phyloP scores from a whole-genome alignment of 2,113 vertebrate genomes.

The Corythaixoides concolor region DNA sequence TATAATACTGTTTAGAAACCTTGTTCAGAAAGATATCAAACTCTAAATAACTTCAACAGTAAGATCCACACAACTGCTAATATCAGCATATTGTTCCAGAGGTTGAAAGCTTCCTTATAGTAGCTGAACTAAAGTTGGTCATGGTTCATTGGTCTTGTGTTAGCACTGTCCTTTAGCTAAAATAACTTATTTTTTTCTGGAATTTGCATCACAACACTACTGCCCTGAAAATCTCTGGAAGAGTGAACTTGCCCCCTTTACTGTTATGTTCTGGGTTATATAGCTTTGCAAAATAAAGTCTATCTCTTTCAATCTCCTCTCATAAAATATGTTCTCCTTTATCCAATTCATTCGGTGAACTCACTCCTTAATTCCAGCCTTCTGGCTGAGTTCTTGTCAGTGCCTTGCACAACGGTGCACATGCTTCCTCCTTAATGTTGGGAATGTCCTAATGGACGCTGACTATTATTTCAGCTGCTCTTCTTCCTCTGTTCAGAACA shows the following conservation, averaged over 20 bases:
- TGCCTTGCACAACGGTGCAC: neutral
- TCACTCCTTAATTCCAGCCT: neutral
- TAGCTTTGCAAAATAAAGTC: neutral
- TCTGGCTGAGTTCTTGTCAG: neutral
- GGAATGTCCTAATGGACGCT: neutral
- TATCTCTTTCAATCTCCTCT: neutral
- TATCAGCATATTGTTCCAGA: neutral
- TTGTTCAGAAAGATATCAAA: neutral
- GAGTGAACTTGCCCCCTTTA: neutral
- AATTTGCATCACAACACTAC: neutral
- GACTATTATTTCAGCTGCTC: slow-evolving; percentile 36
- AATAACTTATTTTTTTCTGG: neutral
- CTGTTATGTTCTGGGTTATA: neutral
- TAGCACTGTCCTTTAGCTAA: neutral
- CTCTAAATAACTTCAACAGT: neutral
- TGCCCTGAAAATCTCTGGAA: neutral
- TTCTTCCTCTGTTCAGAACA: neutral
- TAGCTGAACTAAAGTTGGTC: neutral
- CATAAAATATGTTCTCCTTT: neutral
- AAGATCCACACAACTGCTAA: neutral
- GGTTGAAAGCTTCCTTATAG: neutral
- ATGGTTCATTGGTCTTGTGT: neutral
- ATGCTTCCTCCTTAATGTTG: neutral
- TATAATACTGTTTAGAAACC: neutral
- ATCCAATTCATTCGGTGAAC: neutral